Conservation (phyloP, 2,888 invertebrate species). For the Platerodrilus igneus region DNA sequence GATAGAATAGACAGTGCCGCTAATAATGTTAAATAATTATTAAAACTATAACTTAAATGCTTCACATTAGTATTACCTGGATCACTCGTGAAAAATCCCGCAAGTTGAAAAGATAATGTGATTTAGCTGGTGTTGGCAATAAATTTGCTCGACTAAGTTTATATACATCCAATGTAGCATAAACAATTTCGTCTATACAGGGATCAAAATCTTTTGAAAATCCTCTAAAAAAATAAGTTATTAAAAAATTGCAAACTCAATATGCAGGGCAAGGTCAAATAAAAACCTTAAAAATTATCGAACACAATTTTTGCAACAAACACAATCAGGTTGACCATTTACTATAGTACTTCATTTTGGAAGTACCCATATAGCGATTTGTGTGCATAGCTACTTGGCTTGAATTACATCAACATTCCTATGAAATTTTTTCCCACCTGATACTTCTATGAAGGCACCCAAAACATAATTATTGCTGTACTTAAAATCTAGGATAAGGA, state of each 20-base stretch:
- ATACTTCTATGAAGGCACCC: no score
- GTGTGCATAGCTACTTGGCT: no score
- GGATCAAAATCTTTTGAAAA: slow-evolving; percentile 94
- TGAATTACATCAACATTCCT: no score
- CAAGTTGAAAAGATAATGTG: slow-evolving; percentile 92
- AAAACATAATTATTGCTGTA: no score
- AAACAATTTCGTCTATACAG: slow-evolving; percentile 82
- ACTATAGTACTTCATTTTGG: no score
- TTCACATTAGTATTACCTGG: slow-evolving; percentile 53
- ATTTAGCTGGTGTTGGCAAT: slow-evolving; percentile 88
- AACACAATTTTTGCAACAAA: not conserved
- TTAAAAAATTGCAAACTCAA: slow-evolving; percentile 11
- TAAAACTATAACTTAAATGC: not conserved
- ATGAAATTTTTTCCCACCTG: no score
- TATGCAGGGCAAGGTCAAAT: slow-evolving; percentile 12
- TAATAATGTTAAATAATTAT: no score
- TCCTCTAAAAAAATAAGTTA: slow-evolving; percentile 57
- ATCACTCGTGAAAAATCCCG: slow-evolving; percentile 92
- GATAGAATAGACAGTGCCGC: no score
- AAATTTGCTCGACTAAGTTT: slow-evolving; percentile 76
- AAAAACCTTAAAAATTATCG: slow-evolving; percentile 8
- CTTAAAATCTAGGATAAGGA: no score
- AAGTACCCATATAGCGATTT: no score
- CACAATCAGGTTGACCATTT: no score
- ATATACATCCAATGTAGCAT: slow-evolving; percentile 82